Evolutionary conservation across 2,797 vertebrate genomes (phyloP).

Genomic region (Borostomias antarcticus): DNA sequence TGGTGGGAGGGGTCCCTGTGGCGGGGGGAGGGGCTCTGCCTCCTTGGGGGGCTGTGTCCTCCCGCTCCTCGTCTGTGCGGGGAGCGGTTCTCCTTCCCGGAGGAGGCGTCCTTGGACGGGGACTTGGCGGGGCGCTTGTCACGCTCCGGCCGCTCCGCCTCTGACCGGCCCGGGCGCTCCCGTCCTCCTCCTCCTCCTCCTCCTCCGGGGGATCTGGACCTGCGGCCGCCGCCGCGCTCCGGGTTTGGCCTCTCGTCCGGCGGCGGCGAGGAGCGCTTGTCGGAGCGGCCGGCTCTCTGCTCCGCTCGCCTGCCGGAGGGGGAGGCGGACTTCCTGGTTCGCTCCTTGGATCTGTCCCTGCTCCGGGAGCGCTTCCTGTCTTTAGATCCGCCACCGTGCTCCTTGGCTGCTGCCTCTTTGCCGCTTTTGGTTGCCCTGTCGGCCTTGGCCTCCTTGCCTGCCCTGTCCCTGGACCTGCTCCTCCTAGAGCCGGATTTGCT

Average conservation of each 20-base stretch:
- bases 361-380: slow-evolving; percentile 87
- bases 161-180: slow-evolving; percentile 81
- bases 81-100: slow-evolving; percentile 96
- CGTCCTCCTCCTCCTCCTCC: slow-evolving; percentile 51
- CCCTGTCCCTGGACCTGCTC: slow-evolving; percentile 87
- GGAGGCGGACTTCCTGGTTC: slow-evolving; percentile 84
- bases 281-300: slow-evolving; percentile 65
- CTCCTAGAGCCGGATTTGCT: slow-evolving; percentile 86
- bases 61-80: slow-evolving; percentile 82
- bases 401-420: slow-evolving; percentile 66
- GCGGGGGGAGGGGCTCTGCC: slow-evolving; percentile 88
- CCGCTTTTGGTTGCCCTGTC: slow-evolving; percentile 86
- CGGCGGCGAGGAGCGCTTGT: slow-evolving; percentile 79
- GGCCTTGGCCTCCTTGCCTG: slow-evolving; percentile 84
- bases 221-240: slow-evolving; percentile 74
- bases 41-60: slow-evolving; percentile 79
- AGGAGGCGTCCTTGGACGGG: slow-evolving; percentile 94
- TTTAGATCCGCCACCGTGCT: slow-evolving; percentile 81
- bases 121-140: slow-evolving; percentile 93
- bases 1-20: slow-evolving; percentile 83
- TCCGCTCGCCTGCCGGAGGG: slow-evolving; percentile 84
- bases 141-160: slow-evolving; percentile 77
- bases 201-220: slow-evolving; percentile 81
- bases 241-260: slow-evolving; percentile 82
- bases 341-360: slow-evolving; percentile 85